These are phyloP conservation scores for Plutomurus gul DNA, from an alignment of 1,140 invertebrate species.

Conservation along the genomic window DNA sequence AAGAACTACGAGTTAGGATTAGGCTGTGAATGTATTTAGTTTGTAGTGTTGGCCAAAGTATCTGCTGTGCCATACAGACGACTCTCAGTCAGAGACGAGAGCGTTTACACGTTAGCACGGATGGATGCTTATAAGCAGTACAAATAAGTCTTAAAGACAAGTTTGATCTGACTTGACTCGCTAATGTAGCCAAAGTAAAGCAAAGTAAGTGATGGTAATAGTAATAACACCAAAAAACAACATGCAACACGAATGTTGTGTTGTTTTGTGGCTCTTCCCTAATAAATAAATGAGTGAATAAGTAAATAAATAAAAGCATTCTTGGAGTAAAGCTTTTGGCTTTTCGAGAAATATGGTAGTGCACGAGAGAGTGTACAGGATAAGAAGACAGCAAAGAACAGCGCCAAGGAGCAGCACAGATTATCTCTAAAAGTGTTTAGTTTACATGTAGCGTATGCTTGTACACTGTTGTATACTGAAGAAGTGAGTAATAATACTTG, in stretches of 20 bases:
- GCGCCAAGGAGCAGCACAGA: too few species aligned
- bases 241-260: slow-evolving; percentile 16
- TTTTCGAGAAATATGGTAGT: slow-evolving; percentile 14
- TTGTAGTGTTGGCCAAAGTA: too few species aligned
- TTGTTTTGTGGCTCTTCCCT: slow-evolving; percentile 12
- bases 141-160: background rate
- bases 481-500: too few species aligned
- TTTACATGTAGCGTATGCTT: too few species aligned
- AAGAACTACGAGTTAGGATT: too few species aligned
- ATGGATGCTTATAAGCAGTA: background rate
- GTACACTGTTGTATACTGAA: too few species aligned
- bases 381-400: too few species aligned
- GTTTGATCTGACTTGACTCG: background rate
- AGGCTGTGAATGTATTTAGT: too few species aligned
- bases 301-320: slow-evolving; percentile 29
- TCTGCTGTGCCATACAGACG: too few species aligned
- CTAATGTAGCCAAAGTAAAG: background rate
- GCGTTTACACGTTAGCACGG: too few species aligned
- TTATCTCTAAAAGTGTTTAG: too few species aligned
- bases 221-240: slow-evolving; percentile 28
- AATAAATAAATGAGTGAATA: slow-evolving; percentile 30
- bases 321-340: slow-evolving; percentile 9
- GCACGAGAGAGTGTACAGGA: background rate
- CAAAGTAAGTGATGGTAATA: slow-evolving; percentile 21
- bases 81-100: too few species aligned